Conservation (phyloP, 2,888 invertebrate species). For the Calliopum simillimum region DNA sequence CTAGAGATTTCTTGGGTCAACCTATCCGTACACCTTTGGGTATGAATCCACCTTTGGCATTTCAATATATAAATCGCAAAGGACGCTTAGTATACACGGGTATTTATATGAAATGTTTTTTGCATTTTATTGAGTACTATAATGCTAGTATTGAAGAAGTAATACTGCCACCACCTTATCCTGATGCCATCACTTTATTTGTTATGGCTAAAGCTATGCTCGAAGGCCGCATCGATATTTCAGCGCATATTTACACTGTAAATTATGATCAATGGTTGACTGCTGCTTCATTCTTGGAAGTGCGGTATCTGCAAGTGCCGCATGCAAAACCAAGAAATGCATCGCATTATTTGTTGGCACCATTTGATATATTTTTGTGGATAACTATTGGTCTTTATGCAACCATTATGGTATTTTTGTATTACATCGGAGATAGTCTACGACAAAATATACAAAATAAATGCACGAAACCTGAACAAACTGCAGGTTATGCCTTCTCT, state of each 20-base stretch:
- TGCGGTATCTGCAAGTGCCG: constrained; percentile 23
- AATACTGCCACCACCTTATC: constrained; percentile 38
- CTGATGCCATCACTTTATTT: background rate
- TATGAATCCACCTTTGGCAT: too few relatives aligned
- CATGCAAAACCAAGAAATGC: background rate
- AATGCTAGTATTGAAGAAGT: too few relatives aligned
- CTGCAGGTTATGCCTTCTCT: too few relatives aligned
- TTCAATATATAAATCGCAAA: too few relatives aligned
- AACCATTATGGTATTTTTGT: constrained; percentile 15
- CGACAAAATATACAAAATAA: too few relatives aligned
- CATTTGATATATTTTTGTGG: background rate
- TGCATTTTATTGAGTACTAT: too few relatives aligned
- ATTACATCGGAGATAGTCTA: too few relatives aligned
- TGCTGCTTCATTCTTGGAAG: constrained; percentile 12
- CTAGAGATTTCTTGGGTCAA: too few relatives aligned
- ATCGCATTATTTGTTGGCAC: background rate
- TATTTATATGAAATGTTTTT: too few relatives aligned
- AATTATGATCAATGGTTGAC: constrained; percentile 32
- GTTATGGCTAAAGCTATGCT: constrained; percentile 27
- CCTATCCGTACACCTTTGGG: too few relatives aligned
- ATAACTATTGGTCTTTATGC: background rate
- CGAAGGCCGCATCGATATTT: constrained; percentile 32
- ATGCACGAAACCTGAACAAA: too few relatives aligned
- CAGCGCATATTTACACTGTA: constrained; percentile 18
- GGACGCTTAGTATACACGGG: too few relatives aligned